Conservation (phyloP, 2,888 invertebrate genomes). For the Lathronympha strigana region DNA sequence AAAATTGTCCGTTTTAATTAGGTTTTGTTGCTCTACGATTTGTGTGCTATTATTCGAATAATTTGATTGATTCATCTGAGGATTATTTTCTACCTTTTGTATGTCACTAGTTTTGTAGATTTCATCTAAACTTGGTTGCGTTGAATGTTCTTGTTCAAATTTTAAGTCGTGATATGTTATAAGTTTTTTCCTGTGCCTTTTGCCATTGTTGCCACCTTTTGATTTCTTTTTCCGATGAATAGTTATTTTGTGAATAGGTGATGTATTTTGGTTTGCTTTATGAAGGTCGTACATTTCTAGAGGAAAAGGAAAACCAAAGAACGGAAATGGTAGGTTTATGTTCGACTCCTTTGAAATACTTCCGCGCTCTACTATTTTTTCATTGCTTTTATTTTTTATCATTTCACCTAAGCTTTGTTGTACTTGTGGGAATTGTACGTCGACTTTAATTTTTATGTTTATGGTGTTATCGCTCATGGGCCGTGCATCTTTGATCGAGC, state of each 20-base stretch:
- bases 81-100: constrained; percentile 46
- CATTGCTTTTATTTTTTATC: constrained; percentile 48
- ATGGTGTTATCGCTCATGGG: constrained; percentile 56
- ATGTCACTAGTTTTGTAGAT: constrained; percentile 45
- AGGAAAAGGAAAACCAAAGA: constrained; percentile 66
- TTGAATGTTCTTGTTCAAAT: constrained; percentile 55
- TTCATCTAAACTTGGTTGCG: constrained; percentile 50
- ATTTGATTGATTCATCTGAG: constrained; percentile 44
- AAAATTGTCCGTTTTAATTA: constrained; percentile 38
- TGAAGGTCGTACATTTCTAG: constrained; percentile 61
- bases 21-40: constrained; percentile 41
- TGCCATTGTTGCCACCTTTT: constrained; percentile 58
- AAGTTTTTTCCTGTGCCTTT: constrained; percentile 70
- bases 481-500: constrained; percentile 3
- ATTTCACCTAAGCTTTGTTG: constrained; percentile 52
- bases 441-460: constrained; percentile 71
- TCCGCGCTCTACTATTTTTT: constrained; percentile 50
- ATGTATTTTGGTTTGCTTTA: constrained; percentile 55
- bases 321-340: constrained; percentile 63
- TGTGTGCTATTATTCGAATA: constrained; percentile 43
- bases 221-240: constrained; percentile 75
- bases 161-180: constrained; percentile 67
- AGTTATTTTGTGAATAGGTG: constrained; percentile 64
- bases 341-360: constrained; percentile 59
- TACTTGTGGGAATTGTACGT: constrained; percentile 68